Percentiles rank a stretch among this genome's conserved stretches.
Evolutionary conservation across 1,140 invertebrate species (phyloP).

Genomic region (Drosophila tani): DNA sequence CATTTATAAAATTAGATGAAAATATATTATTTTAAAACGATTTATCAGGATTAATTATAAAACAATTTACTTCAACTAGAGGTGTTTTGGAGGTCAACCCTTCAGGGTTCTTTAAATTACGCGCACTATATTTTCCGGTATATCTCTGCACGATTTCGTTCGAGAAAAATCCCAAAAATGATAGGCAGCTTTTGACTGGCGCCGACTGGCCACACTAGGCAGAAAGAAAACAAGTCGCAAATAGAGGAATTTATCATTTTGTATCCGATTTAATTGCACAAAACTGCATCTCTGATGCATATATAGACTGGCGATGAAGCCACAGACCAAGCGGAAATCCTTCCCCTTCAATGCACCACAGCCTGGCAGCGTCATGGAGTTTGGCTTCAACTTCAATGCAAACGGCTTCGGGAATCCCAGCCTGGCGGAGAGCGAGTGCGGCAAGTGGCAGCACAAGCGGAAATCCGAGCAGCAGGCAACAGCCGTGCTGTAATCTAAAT

Average conservation of each 20-base stretch:
- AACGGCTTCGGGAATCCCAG: constrained; percentile 29
- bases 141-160: background rate
- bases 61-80: too few species aligned
- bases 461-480: constrained; percentile 61
- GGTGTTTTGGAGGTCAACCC: too few species aligned
- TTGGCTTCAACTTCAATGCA: constrained; percentile 52
- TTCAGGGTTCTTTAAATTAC: background rate
- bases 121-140: background rate
- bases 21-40: too few species aligned
- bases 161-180: background rate
- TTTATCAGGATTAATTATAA: too few species aligned
- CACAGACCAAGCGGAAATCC: constrained; percentile 38
- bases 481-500: constrained; percentile 54
- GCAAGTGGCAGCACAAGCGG: constrained; percentile 69
- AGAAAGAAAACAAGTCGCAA: constrained; percentile 40
- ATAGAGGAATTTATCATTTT: constrained; percentile 16
- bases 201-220: background rate
- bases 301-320: constrained; percentile 25
- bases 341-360: constrained; percentile 73
- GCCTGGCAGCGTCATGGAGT: constrained; percentile 72
- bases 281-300: constrained; percentile 7
- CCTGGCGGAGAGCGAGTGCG: constrained; percentile 35
- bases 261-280: constrained; percentile 4
- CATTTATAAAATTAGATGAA: background rate
- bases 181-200: background rate